These are phyloP conservation scores for Anser cygnoides DNA, from an alignment of 2,113 vertebrate genomes.

Conservation along the genomic window DNA sequence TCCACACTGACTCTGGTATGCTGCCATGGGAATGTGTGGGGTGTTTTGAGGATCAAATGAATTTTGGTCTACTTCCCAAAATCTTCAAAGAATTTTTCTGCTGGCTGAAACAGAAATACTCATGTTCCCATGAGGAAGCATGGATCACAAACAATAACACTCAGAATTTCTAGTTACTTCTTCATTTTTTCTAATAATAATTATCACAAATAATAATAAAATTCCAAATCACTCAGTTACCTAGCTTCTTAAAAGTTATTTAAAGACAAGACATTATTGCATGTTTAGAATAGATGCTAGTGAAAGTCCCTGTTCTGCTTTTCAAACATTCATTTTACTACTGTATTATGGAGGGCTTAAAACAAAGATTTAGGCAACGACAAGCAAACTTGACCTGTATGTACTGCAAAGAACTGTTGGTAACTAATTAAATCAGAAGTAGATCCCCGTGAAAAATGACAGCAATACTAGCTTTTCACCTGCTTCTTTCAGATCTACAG, in stretches of 20 bases:
- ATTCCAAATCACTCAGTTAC: not conserved
- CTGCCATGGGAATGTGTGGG: not conserved
- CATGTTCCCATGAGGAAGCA: not conserved
- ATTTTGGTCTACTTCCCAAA: slow-evolving; percentile 20
- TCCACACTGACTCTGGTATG: not conserved
- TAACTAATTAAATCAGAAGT: not conserved
- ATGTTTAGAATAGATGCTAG: not conserved
- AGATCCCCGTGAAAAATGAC: not conserved
- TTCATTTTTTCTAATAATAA: not conserved
- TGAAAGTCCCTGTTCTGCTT: not conserved
- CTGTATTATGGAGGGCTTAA: not conserved
- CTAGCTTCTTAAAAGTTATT: not conserved
- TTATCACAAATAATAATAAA: not conserved
- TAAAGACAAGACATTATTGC: not conserved
- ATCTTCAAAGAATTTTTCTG: not conserved
- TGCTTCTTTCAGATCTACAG: not conserved
- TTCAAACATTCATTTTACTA: not conserved
- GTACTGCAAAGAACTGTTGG: not conserved
- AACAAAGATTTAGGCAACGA: not conserved
- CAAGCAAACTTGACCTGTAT: not conserved
- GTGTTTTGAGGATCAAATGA: not conserved
- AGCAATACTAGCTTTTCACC: not conserved
- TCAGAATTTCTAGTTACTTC: not conserved
- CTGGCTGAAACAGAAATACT: not conserved
- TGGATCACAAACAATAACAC: not conserved